Evolutionary conservation across 2,113 vertebrate genomes (phyloP).

Genomic region (Toxotes jaculatrix): DNA sequence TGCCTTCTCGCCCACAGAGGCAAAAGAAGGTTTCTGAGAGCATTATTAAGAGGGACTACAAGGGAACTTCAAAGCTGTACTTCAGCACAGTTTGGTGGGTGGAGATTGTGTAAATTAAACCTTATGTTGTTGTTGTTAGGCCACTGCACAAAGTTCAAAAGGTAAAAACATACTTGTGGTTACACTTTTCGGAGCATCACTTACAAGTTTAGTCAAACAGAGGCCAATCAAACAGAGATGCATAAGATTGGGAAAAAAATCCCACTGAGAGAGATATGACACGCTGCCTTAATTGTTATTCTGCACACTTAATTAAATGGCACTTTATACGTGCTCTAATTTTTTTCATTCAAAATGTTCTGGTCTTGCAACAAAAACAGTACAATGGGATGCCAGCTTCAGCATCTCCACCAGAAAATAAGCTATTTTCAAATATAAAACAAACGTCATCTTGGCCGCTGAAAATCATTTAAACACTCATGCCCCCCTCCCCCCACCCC

Average conservation of each 20-base stretch:
- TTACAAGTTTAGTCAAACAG: slow-evolving; percentile 20
- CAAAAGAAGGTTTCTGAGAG: slow-evolving; percentile 76
- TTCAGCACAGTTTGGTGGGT: slow-evolving; percentile 69
- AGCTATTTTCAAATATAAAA: slow-evolving; percentile 38
- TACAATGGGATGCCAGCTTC: slow-evolving; percentile 28
- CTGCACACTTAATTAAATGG: slow-evolving; percentile 35
- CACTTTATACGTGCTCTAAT: slow-evolving; percentile 13
- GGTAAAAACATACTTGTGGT: slow-evolving; percentile 27
- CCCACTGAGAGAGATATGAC: slow-evolving; percentile 17
- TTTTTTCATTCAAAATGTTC: slow-evolving; percentile 25
- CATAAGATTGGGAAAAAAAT: not conserved
- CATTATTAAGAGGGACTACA: slow-evolving; percentile 71
- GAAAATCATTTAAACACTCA: slow-evolving; percentile 63
- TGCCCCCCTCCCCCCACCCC: not conserved
- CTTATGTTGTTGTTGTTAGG: slow-evolving; percentile 62
- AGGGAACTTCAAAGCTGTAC: slow-evolving; percentile 74
- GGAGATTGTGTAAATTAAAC: slow-evolving; percentile 66
- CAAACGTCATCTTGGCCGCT: slow-evolving; percentile 30
- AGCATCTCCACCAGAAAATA: slow-evolving; percentile 35
- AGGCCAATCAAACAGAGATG: slow-evolving; percentile 14
- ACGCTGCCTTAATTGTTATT: slow-evolving; percentile 23
- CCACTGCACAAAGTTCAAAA: slow-evolving; percentile 53
- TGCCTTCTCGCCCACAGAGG: slow-evolving; percentile 26
- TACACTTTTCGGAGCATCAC: slow-evolving; percentile 16
- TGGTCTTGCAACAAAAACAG: slow-evolving; percentile 33